Conservation (phyloP, 2,888 invertebrate species). For the Alviniconcha strummeri region DNA sequence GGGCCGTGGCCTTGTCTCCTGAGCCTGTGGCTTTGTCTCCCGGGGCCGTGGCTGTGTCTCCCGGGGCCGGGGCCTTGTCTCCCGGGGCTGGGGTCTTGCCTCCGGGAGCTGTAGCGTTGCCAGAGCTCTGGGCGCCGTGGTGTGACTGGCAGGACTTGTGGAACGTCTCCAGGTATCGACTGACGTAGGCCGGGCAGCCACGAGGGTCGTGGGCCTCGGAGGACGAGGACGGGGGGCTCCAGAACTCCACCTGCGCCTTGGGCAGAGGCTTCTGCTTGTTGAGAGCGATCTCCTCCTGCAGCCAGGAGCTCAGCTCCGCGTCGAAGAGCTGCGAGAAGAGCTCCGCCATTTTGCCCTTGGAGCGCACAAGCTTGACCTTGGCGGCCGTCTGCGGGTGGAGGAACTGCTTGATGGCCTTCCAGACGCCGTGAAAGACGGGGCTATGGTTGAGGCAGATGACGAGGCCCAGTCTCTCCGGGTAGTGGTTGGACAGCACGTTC, state of each 20-base stretch:
- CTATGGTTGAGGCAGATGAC: constrained; percentile 70
- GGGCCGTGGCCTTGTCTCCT: not conserved
- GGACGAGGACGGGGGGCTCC: constrained; percentile 55
- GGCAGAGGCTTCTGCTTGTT: constrained; percentile 64
- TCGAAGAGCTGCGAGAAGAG: constrained; percentile 61
- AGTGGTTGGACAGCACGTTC: constrained; percentile 66
- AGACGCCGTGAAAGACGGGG: constrained; percentile 69
- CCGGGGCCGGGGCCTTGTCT: not conserved
- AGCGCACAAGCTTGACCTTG: constrained; percentile 62
- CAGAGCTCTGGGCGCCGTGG: not conserved
- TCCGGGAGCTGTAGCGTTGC: not conserved
- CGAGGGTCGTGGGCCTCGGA: constrained; percentile 64
- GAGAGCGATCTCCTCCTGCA: constrained; percentile 65
- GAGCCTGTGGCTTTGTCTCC: not conserved
- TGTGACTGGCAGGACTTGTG: constrained; percentile 13
- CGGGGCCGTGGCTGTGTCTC: not conserved
- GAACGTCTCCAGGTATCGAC: constrained; percentile 55
- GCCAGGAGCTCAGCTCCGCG: constrained; percentile 64
- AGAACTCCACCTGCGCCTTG: constrained; percentile 62
- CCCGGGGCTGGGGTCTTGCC: not conserved
- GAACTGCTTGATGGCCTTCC: constrained; percentile 69
- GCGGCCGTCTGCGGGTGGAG: constrained; percentile 65
- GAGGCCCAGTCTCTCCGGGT: constrained; percentile 71
- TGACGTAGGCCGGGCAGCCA: constrained; percentile 65
- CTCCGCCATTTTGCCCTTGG: constrained; percentile 62